These are phyloP conservation scores for Iphiclides podalirius DNA, from an alignment of 2,888 invertebrate species.

Conservation along the genomic window DNA sequence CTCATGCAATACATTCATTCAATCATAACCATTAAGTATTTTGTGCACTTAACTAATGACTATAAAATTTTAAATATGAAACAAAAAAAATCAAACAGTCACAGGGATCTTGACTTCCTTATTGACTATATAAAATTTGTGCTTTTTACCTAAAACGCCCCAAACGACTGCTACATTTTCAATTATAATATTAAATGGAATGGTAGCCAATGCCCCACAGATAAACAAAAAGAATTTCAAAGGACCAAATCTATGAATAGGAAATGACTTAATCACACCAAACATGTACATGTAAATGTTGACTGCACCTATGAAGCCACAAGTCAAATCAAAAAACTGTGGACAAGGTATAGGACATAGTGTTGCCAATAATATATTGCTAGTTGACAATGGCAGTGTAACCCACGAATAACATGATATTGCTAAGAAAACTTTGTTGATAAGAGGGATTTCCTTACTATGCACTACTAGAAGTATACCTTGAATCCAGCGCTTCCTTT, in stretches of 20 bases:
- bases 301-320: conserved; percentile 95
- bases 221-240: conserved; percentile 89
- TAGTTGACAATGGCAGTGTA: conserved; percentile 94
- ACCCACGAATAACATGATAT: conserved; percentile 98
- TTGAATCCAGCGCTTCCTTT: conserved; percentile 97
- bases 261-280: conserved; percentile 98
- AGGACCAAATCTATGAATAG: conserved; percentile 91
- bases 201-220: conserved; percentile 91
- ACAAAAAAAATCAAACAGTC: conserved; percentile 73
- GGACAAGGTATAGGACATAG: conserved; percentile 94
- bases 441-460: conserved; percentile 89
- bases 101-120: conserved; percentile 90
- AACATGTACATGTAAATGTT: conserved; percentile 99
- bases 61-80: conserved; percentile 40
- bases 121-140: conserved; percentile 98
- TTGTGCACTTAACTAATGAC: conserved; percentile 60
- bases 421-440: conserved; percentile 89
- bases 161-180: conserved; percentile 97
- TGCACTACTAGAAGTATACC: conserved; percentile 94
- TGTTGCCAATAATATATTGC: conserved; percentile 91
- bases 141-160: conserved; percentile 96
- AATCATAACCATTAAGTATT: conserved; percentile 45
- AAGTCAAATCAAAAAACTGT: conserved; percentile 89
- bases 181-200: conserved; percentile 95
- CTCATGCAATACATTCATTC: conserved; percentile 40